Percentiles rank a stretch among this genome's conserved stretches.
These are phyloP conservation scores for Pteria penguin DNA, from an alignment of 2,888 invertebrate species.

Conservation along the genomic window DNA sequence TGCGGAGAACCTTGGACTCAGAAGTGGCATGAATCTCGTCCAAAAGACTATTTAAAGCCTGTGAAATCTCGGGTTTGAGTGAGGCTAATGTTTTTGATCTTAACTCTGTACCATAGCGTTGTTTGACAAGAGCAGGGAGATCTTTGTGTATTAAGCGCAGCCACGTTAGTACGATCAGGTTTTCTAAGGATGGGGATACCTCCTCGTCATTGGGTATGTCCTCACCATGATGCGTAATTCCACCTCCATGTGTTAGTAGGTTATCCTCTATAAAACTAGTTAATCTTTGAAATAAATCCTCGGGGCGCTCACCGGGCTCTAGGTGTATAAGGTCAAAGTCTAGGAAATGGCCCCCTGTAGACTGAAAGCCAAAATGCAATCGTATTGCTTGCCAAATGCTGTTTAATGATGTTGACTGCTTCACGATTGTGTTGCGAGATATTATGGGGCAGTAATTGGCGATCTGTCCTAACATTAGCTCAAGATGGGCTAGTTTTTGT, in stretches of 20 bases:
- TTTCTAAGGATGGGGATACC: slow-evolving; percentile 47
- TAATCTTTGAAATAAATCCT: no score
- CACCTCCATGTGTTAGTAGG: slow-evolving; percentile 33
- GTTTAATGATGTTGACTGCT: slow-evolving; percentile 47
- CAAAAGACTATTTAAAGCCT: slow-evolving; percentile 34
- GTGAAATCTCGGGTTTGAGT: slow-evolving; percentile 51
- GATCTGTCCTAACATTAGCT: no score
- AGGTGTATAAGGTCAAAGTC: no score
- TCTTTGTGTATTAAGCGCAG: slow-evolving; percentile 45
- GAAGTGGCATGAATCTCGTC: slow-evolving; percentile 37
- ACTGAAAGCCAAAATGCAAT: slow-evolving; percentile 59
- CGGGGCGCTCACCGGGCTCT: slow-evolving; percentile 50
- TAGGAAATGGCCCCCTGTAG: slow-evolving; percentile 54
- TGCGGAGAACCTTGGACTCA: slow-evolving; percentile 34
- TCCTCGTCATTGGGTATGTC: slow-evolving; percentile 41
- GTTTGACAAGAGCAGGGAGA: slow-evolving; percentile 49
- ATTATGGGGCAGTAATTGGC: slow-evolving; percentile 47
- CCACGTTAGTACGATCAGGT: slow-evolving; percentile 48
- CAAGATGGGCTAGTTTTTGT: slow-evolving; percentile 44
- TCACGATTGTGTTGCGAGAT: slow-evolving; percentile 41
- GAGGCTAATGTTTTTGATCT: slow-evolving; percentile 51
- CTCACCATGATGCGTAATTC: slow-evolving; percentile 38
- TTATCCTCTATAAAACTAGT: slow-evolving; percentile 52
- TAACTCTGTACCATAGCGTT: slow-evolving; percentile 53
- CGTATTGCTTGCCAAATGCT: slow-evolving; percentile 55